Base-by-base conservation (phyloP, 2,888 invertebrate genomes). In the Blomia tropicalis region DNA sequence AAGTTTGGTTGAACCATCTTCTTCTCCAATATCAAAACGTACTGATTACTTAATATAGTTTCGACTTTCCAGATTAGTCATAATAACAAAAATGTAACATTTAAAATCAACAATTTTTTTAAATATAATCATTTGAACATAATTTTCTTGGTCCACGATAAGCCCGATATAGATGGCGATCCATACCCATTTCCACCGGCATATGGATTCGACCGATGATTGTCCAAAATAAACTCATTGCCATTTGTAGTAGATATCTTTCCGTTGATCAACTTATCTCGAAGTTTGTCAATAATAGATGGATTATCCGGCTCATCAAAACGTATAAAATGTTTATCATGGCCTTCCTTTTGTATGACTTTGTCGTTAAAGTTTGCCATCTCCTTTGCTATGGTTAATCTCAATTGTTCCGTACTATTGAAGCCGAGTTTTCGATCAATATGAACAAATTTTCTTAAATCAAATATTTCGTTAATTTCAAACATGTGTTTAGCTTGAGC, bases 401-500 rank as follows among this genome's bases (percentile, higher is more conserved):
- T 47, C 51, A 47, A 14, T 27, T 14, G 11, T 11, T 47, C n/a
- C 7, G 22, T 47, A 27, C 22, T n/a, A 27, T 27, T 14, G 14
- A 11, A 7, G 22, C 51, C 7, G 22, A 11, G 7, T 22, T 7
- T 7, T 22, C 7, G 7, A 11, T 27, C 7, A n/a, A 11, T 47
- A 19, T n/a, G 7, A n/a, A 14, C 14, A 27, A 7, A 47, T 27
- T 47, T 7, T n/a, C n/a, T 22, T 7, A 47, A n/a, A 22, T 47
- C 23, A 27, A 11, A 11, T 19, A 51, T 19, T 11, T 63, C 44
- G 19, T 32, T 31, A 14, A 23, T 43, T 32, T 43, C 14, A 75
- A 93, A 87, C 70, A 86, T 81, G 74, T 83, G 82, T 66, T 85
- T 81, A 63, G 88, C 79, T 74, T 85, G 90, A 74, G 87, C 84